Evolutionary conservation across 37 sponge, comb jelly and placozoan genomes (phyloP), one percentile per base, ranked within the genome.

Genomic region (Bolinopsis microptera): DNA sequence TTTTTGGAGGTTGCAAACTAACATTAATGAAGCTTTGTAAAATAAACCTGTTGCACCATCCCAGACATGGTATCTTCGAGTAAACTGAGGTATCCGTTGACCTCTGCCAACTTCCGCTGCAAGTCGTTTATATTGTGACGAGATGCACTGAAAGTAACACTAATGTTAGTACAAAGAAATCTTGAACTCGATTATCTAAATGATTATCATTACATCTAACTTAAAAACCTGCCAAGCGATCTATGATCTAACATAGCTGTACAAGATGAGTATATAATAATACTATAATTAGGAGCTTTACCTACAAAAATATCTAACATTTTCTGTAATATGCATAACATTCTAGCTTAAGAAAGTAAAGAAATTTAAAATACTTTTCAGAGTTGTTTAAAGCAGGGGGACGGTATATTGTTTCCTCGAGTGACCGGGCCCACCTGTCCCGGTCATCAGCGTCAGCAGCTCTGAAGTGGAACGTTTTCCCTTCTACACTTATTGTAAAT

Each of bases 381-480:
- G n/a, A n/a, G n/a, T 34, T 13, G 34, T 92, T 48, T 28, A 69
- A 31, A 28, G 92, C 61, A 2, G 90, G 41, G 26, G 90, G 90
- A 5, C 90, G 32, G 30, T 86, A 86, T 18, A 98, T 97, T 31
- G 96, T 95, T 27, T 94, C 77, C 30, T 98, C 96, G 61, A 98
- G 92, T 23, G 97, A 94, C 36, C 94, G 83, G 38, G 97, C 94
- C 98, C 98, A 98, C 32, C 94, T 76, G 75, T 98, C 96, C 23
- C 96, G 92, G 69, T 98, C 98, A 61, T 97, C 96, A 24, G 90
- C 68, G 48, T 94, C 94, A 69, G 75, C 72, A 92, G 86, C 69
- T 92, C 97, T 96, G 68, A 99, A 97, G 83, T 99, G 97, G 94
- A 88, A 99, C 16, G 95, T 95, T 39, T 95, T 93, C 72, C 93